Base-by-base conservation (phyloP, 2,888 invertebrate genomes). In the Drosophila setosimentum region DNA sequence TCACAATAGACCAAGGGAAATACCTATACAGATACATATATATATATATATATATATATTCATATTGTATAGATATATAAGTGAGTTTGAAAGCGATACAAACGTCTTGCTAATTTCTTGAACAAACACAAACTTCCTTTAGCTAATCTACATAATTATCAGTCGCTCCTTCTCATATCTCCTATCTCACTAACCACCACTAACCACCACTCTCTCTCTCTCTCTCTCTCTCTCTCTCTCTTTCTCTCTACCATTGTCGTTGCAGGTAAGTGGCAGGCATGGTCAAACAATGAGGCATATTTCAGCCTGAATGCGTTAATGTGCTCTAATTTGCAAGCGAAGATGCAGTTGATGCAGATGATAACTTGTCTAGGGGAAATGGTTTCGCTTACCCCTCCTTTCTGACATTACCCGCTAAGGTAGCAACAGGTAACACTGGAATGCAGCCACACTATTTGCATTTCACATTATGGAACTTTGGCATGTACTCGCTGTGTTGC, bases 271-370 rank as follows among this genome's bases (percentile, higher is more conserved):
- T 69, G 73, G 69, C 76, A 75, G 49, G 50, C 57, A 0, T 57
- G 68, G 45, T 21, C 40, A 50, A 65, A 51, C 59, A 62, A 63
- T 58, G 68, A 35, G 65, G 50, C 70, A 66, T 74, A 80, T 71
- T 82, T 76, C 74, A 71, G 71, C 63, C 78, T 73, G 76, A 77
- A 73, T 57, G 84, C 82, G 83, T 87, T 87, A 88, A 88, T 85
- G 80, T 78, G 82, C 76, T 83, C 85, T 83, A 88, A 88, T 88
- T 88, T 87, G 83, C 82, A 69, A 76, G 75, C 71, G 60, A 53
- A 68, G 69, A 49, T 68, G 59, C 61, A 66, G 57, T 50, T 49
- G 45, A 35, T 45, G n/a, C 32, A 49, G 37, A 18, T 7, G 27
- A 6, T 49, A 27, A 27, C 42, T 60, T 45, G n/a, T 50, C 53